phyloP scores from a whole-genome alignment of 2,797 vertebrate genomes.

The Anabas testudineus region DNA sequence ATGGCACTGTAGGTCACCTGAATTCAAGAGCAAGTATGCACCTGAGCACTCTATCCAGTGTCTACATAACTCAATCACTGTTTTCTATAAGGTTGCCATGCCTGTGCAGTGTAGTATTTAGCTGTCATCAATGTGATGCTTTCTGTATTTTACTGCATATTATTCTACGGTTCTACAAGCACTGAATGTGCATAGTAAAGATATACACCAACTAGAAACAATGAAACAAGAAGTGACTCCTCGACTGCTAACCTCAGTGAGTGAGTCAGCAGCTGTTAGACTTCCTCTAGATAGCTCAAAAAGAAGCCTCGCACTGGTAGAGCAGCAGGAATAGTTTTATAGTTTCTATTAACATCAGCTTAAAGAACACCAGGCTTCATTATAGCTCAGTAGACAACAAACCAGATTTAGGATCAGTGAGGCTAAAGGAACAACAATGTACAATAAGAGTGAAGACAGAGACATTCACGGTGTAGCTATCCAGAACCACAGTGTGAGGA shows the following conservation, averaged over 20 bases:
- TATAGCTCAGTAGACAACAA: not conserved
- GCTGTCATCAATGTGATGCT: not conserved
- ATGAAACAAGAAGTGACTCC: conserved; percentile 42
- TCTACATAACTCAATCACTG: not conserved
- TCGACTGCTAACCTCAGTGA: not conserved
- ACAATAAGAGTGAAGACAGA: not conserved
- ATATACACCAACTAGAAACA: not conserved
- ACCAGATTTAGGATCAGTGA: not conserved
- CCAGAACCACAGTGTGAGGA: not conserved
- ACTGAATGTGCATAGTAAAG: not conserved
- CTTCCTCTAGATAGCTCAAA: conserved; percentile 44
- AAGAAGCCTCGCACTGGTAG: not conserved
- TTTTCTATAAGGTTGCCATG: not conserved
- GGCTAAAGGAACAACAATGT: not conserved
- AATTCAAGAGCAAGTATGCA: not conserved
- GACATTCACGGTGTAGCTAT: not conserved
- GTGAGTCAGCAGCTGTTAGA: conserved; percentile 34
- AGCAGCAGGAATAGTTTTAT: not conserved
- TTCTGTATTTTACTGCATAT: not conserved
- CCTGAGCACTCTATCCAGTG: not conserved
- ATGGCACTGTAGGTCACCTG: no score
- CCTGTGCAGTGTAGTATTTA: not conserved
- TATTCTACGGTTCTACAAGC: not conserved
- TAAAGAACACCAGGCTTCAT: conserved; percentile 1
- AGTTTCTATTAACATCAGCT: conserved; percentile 3